phyloP scores from a whole-genome alignment of 1,140 invertebrate species.

The Whitmania pigra region DNA sequence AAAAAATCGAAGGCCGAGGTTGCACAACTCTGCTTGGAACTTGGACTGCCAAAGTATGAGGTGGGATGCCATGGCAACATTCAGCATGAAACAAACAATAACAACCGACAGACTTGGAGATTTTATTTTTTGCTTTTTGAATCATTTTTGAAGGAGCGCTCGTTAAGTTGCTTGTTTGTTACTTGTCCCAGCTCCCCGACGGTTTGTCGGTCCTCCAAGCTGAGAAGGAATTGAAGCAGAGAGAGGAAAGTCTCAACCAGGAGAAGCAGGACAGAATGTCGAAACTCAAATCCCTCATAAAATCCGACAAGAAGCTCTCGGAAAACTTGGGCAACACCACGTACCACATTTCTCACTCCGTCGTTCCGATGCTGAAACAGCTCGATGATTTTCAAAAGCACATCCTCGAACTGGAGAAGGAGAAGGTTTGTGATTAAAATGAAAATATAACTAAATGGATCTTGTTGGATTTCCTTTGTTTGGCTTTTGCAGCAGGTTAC shows the following conservation, averaged over 20 bases:
- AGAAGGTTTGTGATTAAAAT: conserved; percentile 29
- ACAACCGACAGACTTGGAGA: too few species aligned
- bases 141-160: not conserved
- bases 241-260: not conserved
- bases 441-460: too few species aligned
- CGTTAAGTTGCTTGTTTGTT: too few species aligned
- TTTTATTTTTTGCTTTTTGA: too few species aligned
- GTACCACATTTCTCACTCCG: conserved; percentile 33
- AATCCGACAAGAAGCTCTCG: conserved; percentile 9
- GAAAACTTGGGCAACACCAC: conserved; percentile 31
- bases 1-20: conserved; percentile 12
- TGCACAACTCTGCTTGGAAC: conserved; percentile 3
- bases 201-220: conserved; percentile 4
- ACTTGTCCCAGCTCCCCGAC: not conserved
- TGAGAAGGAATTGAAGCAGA: conserved; percentile 13
- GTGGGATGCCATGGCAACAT: too few species aligned
- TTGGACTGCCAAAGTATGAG: conserved; percentile 9
- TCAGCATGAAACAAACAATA: too few species aligned
- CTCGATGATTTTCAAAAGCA: conserved; percentile 34
- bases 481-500: too few species aligned
- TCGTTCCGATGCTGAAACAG: conserved; percentile 31
- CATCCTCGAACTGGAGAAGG: conserved; percentile 28
- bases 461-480: too few species aligned
- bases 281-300: not conserved
- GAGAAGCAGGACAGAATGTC: conserved; percentile 16